Base-by-base conservation (phyloP, 2,113 vertebrate genomes). In the Rhinichthys klamathensis region DNA sequence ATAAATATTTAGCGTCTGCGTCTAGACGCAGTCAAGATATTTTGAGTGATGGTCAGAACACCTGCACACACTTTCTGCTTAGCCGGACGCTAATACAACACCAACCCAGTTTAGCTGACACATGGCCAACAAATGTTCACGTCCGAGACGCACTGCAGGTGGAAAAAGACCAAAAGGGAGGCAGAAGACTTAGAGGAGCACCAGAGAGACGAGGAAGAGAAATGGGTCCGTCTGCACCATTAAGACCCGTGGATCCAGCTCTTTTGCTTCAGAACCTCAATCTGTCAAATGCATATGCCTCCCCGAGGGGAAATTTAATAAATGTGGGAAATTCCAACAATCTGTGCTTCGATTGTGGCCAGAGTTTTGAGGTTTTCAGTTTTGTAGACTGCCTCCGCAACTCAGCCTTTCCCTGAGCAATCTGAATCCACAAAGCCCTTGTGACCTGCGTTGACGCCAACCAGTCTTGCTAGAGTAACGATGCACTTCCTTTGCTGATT, bases 391-490 rank as follows among this genome's bases (percentile, higher is more conserved):
- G 67, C 60, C 69, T 72, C 84, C 41, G n/a, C 38, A 63, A 38
- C 51, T 21, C 79, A 18, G 56, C 61, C 44, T 63, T 81, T 84
- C 54, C 58, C 1, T 41, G 60, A 73, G 38, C 61, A 51, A 32
- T 74, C 86, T 58, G 80, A 84, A 85, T 85, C 86, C 85, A 86
- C 84, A 85, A 84, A 85, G 91, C 85, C 92, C 92, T 90, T 77
- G 89, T 92, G 91, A 93, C 93, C 91, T 84, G 89, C 85, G 61
- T 90, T 89, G 91, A 93, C 90, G 92, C 94, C 93, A 93, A 89
- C 87, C 85, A 91, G 93, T 94, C 93, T 92, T 94, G 82, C 89
- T 92, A 92, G 92, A 91, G 93, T 92, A 94, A 94, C 91, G 90
- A 85, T 88, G 78, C 77, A 86, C 90, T 92, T 94, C 92, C 93